Base-by-base conservation (phyloP, 2,888 invertebrate species). In the Sepiola atlantica region DNA sequence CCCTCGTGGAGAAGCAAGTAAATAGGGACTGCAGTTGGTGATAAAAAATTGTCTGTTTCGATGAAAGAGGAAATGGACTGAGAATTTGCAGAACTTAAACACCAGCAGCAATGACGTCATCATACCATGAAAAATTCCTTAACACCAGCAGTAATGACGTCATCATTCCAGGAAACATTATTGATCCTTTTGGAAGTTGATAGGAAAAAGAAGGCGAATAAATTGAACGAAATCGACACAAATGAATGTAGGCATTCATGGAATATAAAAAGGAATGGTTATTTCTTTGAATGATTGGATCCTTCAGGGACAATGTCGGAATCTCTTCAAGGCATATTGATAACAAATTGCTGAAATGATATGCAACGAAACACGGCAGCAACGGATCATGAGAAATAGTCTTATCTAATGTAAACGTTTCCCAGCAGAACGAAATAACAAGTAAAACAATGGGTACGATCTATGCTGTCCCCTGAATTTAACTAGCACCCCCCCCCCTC, bases 271-370 rank as follows among this genome's bases (percentile, higher is more conserved):
- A 77, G 77, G 28, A 77, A 77, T 77, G 77, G 77, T 77, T n/a
- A 77, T 77, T n/a, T 77, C 28, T n/a, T n/a, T n/a, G 77, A 77
- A 77, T 77, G n/a, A 77, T n/a, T 77, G n/a, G 77, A n/a, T 77
- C 77, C 28, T n/a, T 77, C 10, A n/a, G 2, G 77, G 77, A 77
- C 77, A 77, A 77, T 12, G 14, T 3, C 14, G 14, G 28, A 77
- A 77, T n/a, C 0, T 77, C 4, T n/a, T n/a, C 28, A n/a, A 77
- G n/a, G n/a, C 28, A 77, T n/a, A 77, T n/a, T n/a, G 77, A 77
- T 16, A 77, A n/a, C 1, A n/a, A 77, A 77, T 77, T 77, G 77
- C 28, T 1, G n/a, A 16, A n/a, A 77, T n/a, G 77, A 77, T 77
- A 77, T n/a, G n/a, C 77, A 77, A n/a, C 77, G 28, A 77, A 77